Evolutionary conservation across 2,888 invertebrate genomes (phyloP).

Genomic region (Drosophila merina): DNA sequence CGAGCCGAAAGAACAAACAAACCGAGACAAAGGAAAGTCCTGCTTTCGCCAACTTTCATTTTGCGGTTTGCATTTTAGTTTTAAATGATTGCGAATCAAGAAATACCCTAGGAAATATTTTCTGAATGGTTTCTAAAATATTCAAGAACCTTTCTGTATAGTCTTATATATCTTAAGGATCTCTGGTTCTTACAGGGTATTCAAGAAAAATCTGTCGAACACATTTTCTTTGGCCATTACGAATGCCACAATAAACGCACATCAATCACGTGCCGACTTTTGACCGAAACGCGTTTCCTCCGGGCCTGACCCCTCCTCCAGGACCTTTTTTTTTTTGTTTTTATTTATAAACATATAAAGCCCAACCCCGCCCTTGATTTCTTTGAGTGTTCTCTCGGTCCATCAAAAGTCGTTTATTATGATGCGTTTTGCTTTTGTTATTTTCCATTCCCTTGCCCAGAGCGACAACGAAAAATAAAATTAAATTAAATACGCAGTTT

Average conservation of each 20-base stretch:
- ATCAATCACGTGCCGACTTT: constrained; percentile 65
- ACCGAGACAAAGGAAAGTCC: constrained; percentile 17
- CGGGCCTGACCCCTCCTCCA: constrained; percentile 7
- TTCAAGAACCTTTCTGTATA: neutral
- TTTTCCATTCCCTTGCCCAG: constrained; percentile 6
- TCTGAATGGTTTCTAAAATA: too few species aligned
- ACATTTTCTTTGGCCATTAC: constrained; percentile 25
- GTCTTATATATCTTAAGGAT: neutral
- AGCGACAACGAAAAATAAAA: constrained; percentile 42
- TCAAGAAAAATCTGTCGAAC: constrained; percentile 12
- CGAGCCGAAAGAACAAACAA: constrained; percentile 17
- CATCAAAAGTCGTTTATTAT: constrained; percentile 75
- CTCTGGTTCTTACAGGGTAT: neutral
- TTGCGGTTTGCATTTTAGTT: neutral
- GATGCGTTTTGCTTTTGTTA: constrained; percentile 53
- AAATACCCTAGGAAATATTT: neutral
- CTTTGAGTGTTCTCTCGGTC: constrained; percentile 20
- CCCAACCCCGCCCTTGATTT: neutral
- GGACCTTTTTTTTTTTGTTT: neutral
- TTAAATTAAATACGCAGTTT: constrained; percentile 75
- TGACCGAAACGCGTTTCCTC: constrained; percentile 12
- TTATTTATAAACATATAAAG: constrained; percentile 1
- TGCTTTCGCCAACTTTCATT: neutral
- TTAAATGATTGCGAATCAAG: neutral
- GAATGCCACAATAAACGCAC: constrained; percentile 55